A percentile compares a stretch with the other conserved stretches of the same genome.
These are phyloP conservation scores for Callipepla californica DNA, from an alignment of 2,113 vertebrate species.

Conservation along the genomic window DNA sequence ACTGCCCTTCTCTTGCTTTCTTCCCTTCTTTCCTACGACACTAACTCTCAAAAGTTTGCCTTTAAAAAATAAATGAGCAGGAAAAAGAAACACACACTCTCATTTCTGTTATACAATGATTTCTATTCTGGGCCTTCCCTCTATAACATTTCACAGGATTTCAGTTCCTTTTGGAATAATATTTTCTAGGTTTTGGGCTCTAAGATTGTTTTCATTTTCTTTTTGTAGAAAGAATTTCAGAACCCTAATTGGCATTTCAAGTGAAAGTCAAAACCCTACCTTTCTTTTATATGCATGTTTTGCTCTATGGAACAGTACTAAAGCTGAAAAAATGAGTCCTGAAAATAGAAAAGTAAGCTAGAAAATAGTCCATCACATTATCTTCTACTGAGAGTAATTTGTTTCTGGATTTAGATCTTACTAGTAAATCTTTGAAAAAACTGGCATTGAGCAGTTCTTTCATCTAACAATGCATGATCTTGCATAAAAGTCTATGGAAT, in stretches of 20 bases:
- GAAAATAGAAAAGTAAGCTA: slow-evolving; percentile 46
- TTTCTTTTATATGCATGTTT: background rate
- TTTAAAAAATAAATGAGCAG: background rate
- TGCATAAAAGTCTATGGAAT: slow-evolving; percentile 29
- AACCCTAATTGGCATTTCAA: slow-evolving; percentile 19
- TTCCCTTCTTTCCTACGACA: background rate
- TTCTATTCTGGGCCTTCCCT: background rate
- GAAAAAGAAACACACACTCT: background rate
- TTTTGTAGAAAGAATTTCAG: slow-evolving; percentile 5
- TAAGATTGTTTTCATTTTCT: background rate
- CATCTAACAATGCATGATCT: slow-evolving; percentile 28
- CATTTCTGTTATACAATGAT: background rate
- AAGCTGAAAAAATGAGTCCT: background rate
- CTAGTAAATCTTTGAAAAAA: slow-evolving; percentile 11
- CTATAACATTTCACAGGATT: background rate
- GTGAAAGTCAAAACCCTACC: background rate
- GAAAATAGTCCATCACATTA: background rate
- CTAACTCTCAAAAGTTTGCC: background rate
- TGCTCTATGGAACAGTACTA: background rate
- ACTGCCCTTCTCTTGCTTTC: background rate
- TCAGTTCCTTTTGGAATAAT: background rate
- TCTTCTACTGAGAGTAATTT: slow-evolving; percentile 23
- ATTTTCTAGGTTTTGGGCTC: background rate
- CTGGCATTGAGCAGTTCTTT: slow-evolving; percentile 23
- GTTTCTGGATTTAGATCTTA: slow-evolving; percentile 32